These are phyloP conservation scores for Urophycis tenuis DNA, from an alignment of 2,797 vertebrate genomes.

Conservation along the genomic window DNA sequence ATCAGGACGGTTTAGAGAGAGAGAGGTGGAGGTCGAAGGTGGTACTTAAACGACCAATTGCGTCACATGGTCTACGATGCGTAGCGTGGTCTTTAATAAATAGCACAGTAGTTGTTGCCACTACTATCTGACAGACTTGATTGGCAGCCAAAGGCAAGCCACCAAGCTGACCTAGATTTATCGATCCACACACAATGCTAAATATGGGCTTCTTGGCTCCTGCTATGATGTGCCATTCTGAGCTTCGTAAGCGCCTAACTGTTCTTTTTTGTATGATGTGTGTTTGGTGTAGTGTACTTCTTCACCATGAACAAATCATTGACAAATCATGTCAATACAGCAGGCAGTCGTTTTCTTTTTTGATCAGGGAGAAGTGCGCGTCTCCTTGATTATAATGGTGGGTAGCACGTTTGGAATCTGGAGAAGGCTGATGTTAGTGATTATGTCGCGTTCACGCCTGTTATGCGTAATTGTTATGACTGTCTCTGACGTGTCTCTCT, in stretches of 20 bases:
- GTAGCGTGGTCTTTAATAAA: not conserved
- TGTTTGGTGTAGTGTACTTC: not conserved
- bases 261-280: not conserved
- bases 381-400: not conserved
- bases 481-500: conserved; percentile 24
- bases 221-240: conserved; percentile 38
- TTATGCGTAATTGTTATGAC: not conserved
- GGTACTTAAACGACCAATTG: not conserved
- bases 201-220: conserved; percentile 31
- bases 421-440: not conserved
- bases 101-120: no score
- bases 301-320: not conserved
- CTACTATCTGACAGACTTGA: conserved; percentile 45
- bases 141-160: conserved; percentile 39
- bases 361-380: not conserved
- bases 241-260: not conserved
- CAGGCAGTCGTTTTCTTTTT: not conserved
- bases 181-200: conserved; percentile 33
- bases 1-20: not conserved
- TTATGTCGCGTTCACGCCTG: not conserved
- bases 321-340: not conserved
- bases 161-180: conserved; percentile 40
- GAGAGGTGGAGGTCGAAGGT: not conserved
- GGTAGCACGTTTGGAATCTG: not conserved
- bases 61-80: not conserved